Evolutionary conservation across 2,113 vertebrate genomes (phyloP), one percentile per base, ranked within the genome.

Genomic region (Lontra canadensis): DNA sequence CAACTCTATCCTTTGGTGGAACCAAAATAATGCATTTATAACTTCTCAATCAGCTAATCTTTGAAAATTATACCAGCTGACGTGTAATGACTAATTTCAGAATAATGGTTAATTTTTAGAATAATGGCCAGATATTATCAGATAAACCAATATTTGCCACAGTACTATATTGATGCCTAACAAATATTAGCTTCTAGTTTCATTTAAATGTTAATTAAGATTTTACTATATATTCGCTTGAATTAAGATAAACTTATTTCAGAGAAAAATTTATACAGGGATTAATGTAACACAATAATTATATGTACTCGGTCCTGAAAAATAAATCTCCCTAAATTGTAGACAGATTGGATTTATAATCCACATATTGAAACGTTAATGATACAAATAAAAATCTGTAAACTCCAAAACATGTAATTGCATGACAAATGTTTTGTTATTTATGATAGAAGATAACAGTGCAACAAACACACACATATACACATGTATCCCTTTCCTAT

Each of bases 371-470:
- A 79, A 94, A 86, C 94, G 29, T 90, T 88, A 93, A n/a, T 80
- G 34, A 71, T 52, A 97, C 23, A 96, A 59, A 94, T 67, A 74
- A 93, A 96, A 92, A 92, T 42, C 31, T 85, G 63, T 23, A 87
- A 88, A 36, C 25, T 36, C 67, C 57, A 93, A 73, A 15, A 52
- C 78, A 55, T 44, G 78, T 71, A 73, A 78, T 6, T 80, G 17
- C 13, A 29, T 49, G 73, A 80, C 8, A 42, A 83, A 63, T 74
- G 29, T n/a, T 78, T 52, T 81, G 23, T 71, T 71, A 84, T 65
- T 82, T 67, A 94, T 25, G 34, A 36, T 34, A 26, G 13, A 74
- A 42, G 34, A 47, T 76, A 88, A 88, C 21, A 93, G 76, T 42
- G 42, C 29, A 89, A 76, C 39, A 95, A 25, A 80, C 57, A 57